Evolutionary conservation across 2,797 vertebrate species (phyloP), one percentile per base, ranked within the genome.

Genomic region (Parauchenoglanis punctatus): DNA sequence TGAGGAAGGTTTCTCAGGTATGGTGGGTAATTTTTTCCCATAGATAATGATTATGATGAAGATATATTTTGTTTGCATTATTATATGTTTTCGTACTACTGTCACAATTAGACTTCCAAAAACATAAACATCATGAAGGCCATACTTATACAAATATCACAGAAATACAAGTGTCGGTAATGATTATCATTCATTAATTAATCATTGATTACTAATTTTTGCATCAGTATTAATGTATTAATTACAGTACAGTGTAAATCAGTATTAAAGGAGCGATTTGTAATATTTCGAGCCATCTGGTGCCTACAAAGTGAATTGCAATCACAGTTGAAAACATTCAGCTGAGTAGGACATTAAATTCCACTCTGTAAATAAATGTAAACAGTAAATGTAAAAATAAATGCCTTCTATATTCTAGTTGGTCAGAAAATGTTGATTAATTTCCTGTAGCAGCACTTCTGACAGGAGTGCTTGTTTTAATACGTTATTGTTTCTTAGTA

Each of bases 1-100:
- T 99, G 87, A 97, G 93, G 89, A 99, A 96, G 90, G 98, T 99
- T 84, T 97, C 97, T 56, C 98, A 99, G 98, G 98, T 99, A 96
- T 0, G 86, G 68, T 35, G 31, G 8, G 23, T 52, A 20, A 28
- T 31, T 49, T 86, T 52, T 40, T 84, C 2, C 31, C 7, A 40
- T 73, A 84, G 13, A 59, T 59, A 80, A 40, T 40, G 20, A 44
- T 15, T 25, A 59, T 81, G 20, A 12, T 52, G 12, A 52, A 28
- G 12, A 52, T 52, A 77, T 77, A 18, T 54, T 13, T 3, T 54
- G 8, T 20, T 56, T 31, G 52, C 1, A 17, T 70, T 40, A 40
- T 72, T 3, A 23, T 72, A 4, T 1, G 5, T 72, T 72, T 72
- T 15, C 18, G 17, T 6, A 40, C 7, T 17, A 70, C 35, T 70